These are phyloP conservation scores for Cyprinodon tularosa DNA, from an alignment of 2,113 vertebrate species.

Conservation along the genomic window DNA sequence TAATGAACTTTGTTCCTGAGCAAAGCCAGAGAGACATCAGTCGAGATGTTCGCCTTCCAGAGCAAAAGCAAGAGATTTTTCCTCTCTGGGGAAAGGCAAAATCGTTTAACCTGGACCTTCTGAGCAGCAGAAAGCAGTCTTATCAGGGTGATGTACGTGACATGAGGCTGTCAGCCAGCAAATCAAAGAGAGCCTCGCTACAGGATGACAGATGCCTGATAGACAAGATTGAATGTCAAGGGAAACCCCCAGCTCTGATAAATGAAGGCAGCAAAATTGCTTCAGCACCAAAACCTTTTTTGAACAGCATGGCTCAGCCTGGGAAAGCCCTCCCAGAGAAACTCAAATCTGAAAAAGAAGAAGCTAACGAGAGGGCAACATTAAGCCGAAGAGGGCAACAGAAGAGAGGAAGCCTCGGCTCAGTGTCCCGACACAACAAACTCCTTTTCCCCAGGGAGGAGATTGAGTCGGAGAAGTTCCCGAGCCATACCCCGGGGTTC, in stretches of 20 bases:
- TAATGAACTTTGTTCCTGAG: constrained; percentile 51
- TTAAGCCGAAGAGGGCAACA: constrained; percentile 60
- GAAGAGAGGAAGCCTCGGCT: constrained; percentile 66
- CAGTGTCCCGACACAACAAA: constrained; percentile 66
- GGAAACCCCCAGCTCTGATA: constrained; percentile 49
- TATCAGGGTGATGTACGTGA: constrained; percentile 80
- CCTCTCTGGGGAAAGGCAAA: constrained; percentile 77
- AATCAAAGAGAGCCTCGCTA: constrained; percentile 80
- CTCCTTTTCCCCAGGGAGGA: constrained; percentile 70
- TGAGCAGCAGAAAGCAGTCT: constrained; percentile 78
- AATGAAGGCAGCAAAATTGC: constrained; percentile 60
- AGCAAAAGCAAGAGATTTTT: constrained; percentile 44
- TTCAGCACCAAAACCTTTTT: constrained; percentile 51
- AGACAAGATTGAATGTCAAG: constrained; percentile 72
- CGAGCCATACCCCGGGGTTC: constrained; percentile 52
- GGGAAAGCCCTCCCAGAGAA: constrained; percentile 46
- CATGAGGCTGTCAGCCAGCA: constrained; percentile 66
- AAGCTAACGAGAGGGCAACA: constrained; percentile 32
- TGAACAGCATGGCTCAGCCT: constrained; percentile 49
- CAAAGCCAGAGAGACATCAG: constrained; percentile 62
- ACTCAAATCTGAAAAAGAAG: constrained; percentile 39
- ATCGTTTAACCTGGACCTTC: constrained; percentile 76
- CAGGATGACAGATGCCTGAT: constrained; percentile 80
- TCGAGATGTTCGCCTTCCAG: constrained; percentile 39
- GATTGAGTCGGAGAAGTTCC: constrained; percentile 64